These are phyloP conservation scores for Drepanosiphum platanoidis DNA, from an alignment of 2,888 invertebrate species.

Conservation along the genomic window DNA sequence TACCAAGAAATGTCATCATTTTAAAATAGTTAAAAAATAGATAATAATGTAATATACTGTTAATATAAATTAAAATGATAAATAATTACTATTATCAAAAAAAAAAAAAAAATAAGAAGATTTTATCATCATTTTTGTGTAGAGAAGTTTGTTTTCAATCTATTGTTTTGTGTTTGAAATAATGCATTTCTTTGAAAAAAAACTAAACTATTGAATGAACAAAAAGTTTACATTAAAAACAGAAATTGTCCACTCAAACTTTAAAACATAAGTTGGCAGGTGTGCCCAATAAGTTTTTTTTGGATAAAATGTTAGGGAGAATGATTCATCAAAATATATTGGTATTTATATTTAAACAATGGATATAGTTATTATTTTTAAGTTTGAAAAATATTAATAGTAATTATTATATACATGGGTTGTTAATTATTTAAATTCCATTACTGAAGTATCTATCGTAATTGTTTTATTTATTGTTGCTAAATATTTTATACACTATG, in stretches of 20 bases:
- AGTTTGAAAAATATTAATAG: too few species aligned
- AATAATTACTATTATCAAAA: neutral
- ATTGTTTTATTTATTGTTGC: too few species aligned
- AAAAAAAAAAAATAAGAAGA: neutral
- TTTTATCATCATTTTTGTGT: neutral
- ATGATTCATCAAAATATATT: too few species aligned
- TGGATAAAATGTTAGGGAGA: too few species aligned
- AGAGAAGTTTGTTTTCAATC: slow-evolving; percentile 2
- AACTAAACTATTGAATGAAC: neutral
- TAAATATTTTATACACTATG: too few species aligned
- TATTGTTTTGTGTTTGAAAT: slow-evolving; percentile 5
- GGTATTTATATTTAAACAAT: too few species aligned
- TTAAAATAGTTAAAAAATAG: neutral
- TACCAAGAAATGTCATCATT: too few species aligned
- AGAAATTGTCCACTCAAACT: neutral
- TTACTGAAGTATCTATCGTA: too few species aligned
- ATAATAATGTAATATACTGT: neutral
- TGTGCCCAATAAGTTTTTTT: neutral
- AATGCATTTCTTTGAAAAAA: neutral
- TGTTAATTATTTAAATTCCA: too few species aligned
- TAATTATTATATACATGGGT: too few species aligned
- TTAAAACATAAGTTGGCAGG: neutral
- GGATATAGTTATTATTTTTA: too few species aligned
- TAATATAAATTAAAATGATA: neutral
- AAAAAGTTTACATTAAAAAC: neutral